Conservation (phyloP, 2,888 invertebrate species). For the Athripsodes cinereus region DNA sequence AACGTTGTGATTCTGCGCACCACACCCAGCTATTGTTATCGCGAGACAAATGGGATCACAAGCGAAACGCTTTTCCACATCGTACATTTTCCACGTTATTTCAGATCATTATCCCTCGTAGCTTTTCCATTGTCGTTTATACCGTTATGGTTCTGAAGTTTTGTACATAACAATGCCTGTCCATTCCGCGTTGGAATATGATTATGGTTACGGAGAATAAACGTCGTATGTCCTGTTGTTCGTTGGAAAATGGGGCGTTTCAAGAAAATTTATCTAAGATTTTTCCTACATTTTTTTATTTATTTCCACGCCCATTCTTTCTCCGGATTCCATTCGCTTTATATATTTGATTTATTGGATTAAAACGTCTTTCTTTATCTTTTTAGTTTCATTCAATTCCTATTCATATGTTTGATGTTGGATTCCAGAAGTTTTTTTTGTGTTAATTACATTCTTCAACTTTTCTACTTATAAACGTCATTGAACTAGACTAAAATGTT, state of each 20-base stretch:
- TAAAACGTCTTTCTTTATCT: too few species aligned
- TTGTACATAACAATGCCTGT: slow-evolving; percentile 17
- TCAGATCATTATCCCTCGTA: slow-evolving; percentile 4
- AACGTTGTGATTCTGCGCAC: not conserved
- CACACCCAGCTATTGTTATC: slow-evolving; percentile 17
- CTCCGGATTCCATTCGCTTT: too few species aligned
- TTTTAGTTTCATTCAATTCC: too few species aligned
- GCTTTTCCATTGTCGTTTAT: slow-evolving; percentile 2
- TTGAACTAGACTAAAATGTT: too few species aligned
- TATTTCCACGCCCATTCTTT: not conserved
- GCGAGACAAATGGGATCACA: not conserved
- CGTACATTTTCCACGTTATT: not conserved
- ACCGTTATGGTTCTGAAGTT: slow-evolving; percentile 1
- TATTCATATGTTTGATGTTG: too few species aligned
- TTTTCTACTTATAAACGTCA: too few species aligned
- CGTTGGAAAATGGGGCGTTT: slow-evolving; percentile 8
- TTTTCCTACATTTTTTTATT: not conserved
- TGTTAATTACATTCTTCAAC: too few species aligned
- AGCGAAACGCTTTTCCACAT: slow-evolving; percentile 5
- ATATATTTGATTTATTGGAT: not conserved
- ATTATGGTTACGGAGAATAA: not conserved
- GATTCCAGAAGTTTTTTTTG: too few species aligned
- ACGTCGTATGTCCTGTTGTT: slow-evolving; percentile 11
- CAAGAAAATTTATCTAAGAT: not conserved
- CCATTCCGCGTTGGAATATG: slow-evolving; percentile 15